Percentiles rank a stretch among this genome's conserved stretches.
Evolutionary conservation across 2,797 vertebrate genomes (phyloP).

Genomic region (Stomatorhinus walkeri): DNA sequence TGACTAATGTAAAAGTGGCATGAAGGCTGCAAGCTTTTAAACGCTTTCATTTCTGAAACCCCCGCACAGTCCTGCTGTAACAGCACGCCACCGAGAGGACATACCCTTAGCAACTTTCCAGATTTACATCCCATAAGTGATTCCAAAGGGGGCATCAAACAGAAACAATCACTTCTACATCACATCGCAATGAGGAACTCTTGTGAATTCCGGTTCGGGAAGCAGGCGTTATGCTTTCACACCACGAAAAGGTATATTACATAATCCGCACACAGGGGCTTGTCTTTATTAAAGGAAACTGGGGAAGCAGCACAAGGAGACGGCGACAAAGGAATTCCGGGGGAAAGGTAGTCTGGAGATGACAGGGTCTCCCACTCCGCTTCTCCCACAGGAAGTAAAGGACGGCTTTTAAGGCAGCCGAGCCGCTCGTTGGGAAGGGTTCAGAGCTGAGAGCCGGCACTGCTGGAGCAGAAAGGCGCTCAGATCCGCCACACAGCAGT

Average conservation of each 20-base stretch:
- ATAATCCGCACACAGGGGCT: neutral
- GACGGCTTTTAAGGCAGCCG: neutral
- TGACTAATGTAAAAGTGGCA: neutral
- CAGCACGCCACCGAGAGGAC: conserved; percentile 21
- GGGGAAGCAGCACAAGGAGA: neutral
- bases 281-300: neutral
- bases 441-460: neutral
- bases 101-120: neutral
- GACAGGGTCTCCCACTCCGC: neutral
- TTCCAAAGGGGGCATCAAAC: neutral
- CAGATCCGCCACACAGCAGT: neutral
- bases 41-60: conserved; percentile 38
- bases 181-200: neutral
- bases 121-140: neutral
- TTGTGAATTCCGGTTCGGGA: neutral
- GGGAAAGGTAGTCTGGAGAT: neutral
- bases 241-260: neutral
- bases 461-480: neutral
- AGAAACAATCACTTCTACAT: neutral
- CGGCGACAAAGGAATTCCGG: neutral
- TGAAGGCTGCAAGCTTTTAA: conserved; percentile 37
- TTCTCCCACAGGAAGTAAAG: neutral
- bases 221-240: neutral
- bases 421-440: neutral
- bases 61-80: conserved; percentile 16